Base-by-base conservation (phyloP, 2,797 vertebrate species). In the Xerus rutilus region DNA sequence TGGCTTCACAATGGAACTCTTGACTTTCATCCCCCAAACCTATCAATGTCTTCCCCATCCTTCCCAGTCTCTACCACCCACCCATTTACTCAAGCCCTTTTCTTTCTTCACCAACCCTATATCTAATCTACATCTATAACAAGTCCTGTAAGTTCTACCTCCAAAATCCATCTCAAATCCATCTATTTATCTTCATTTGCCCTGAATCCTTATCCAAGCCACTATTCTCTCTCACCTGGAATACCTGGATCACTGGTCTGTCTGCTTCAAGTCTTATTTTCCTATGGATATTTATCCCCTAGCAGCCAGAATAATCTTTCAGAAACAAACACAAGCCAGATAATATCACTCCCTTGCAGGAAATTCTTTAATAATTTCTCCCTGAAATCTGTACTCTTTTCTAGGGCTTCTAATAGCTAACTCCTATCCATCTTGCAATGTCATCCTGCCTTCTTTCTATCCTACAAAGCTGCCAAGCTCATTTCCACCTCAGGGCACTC, bases 351-450 rank as follows among this genome's bases (percentile, higher is more conserved):
- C 57, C 3, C 23, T 94, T 87, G n/a, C 14, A n/a, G 92, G 69
- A 76, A 90, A 81, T 30, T 94, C 69, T 93, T 94, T 43, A 74
- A 12, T 85, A 43, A 89, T 70, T 86, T 89, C 65, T 35, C 32
- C 54, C 28, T 93, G 86, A 86, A 93, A 91, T 52, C 52, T 67
- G 57, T 1, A 64, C 49, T 76, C 9, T 79, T 81, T 62, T 47
- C 74, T 82, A 94, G 47, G 67, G 62, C 14, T 52, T 72, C 57
- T 35, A 64, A 39, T 79, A 74, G 32, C 11, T 59, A 47, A 45
- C 23, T 83, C n/a, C 77, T 54, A 52, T 32, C 89, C 82, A 17
- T 49, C 43, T 23, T 69, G 47, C n/a, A 70, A 86, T 59, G 25
- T n/a, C 54, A 70, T 70, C 45, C 20, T 65, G 12, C 43, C 30